Conservation (phyloP, 2,113 vertebrate genomes). For the Colius striatus region DNA sequence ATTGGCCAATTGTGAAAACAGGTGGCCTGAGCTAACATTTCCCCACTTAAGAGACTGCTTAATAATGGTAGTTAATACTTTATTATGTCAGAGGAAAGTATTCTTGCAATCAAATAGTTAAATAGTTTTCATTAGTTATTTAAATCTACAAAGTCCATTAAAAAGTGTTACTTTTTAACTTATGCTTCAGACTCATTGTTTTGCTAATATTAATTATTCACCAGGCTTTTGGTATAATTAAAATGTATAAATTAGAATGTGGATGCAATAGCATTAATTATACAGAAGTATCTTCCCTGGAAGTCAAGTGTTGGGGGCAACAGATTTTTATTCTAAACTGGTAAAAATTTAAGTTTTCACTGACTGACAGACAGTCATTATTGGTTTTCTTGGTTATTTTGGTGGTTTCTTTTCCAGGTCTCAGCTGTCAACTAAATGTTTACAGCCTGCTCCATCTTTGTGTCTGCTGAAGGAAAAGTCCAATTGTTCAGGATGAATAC, state of each 20-base stretch:
- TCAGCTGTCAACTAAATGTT: constrained; percentile 44
- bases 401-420: not conserved
- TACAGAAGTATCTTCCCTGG: constrained; percentile 4
- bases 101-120: constrained; percentile 38
- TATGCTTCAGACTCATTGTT: constrained; percentile 44
- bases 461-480: constrained; percentile 14
- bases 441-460: constrained; percentile 23
- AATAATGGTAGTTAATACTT: not conserved
- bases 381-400: not conserved
- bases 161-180: constrained; percentile 47
- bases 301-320: not conserved
- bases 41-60: not conserved
- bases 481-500: not conserved
- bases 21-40: not conserved
- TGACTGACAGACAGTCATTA: not conserved
- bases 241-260: constrained; percentile 56
- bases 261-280: constrained; percentile 47
- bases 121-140: constrained; percentile 52
- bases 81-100: not conserved
- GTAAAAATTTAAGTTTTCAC: constrained; percentile 26
- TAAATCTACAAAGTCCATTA: constrained; percentile 20
- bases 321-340: constrained; percentile 16
- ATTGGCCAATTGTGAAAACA: not conserved
- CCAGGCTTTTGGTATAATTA: constrained; percentile 41
- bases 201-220: constrained; percentile 60